These are phyloP conservation scores for Phylloscopus collybita DNA, from an alignment of 2,797 vertebrate genomes.

Conservation along the genomic window DNA sequence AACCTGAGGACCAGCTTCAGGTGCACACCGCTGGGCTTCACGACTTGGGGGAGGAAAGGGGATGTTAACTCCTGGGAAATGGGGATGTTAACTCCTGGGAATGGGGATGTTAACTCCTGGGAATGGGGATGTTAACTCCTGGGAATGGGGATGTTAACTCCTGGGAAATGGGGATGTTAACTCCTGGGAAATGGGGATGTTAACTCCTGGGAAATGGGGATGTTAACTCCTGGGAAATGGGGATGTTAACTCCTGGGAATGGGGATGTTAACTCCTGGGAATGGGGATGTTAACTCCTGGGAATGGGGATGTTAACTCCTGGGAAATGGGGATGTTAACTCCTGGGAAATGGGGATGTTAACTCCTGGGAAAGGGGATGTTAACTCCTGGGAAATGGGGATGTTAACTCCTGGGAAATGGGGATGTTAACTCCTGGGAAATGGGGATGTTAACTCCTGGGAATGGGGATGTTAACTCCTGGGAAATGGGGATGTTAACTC, in stretches of 20 bases:
- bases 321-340: not conserved
- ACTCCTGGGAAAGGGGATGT: not conserved
- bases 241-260: not conserved
- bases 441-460: not conserved
- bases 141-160: not conserved
- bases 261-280: not conserved
- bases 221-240: not conserved
- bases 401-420: not conserved
- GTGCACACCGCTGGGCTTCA: constrained; percentile 96
- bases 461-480: not conserved
- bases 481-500: not conserved
- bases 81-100: not conserved
- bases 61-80: not conserved
- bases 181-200: not conserved
- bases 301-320: not conserved
- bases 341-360: not conserved
- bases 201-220: not conserved
- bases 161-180: not conserved
- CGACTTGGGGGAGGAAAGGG: constrained; percentile 78
- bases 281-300: not conserved
- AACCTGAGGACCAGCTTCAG: constrained; percentile 92
- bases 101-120: not conserved
- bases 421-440: not conserved
- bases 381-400: not conserved
- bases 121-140: not conserved